Evolutionary conservation across 1,140 invertebrate species (phyloP).

Genomic region (Coelopa frigida): DNA sequence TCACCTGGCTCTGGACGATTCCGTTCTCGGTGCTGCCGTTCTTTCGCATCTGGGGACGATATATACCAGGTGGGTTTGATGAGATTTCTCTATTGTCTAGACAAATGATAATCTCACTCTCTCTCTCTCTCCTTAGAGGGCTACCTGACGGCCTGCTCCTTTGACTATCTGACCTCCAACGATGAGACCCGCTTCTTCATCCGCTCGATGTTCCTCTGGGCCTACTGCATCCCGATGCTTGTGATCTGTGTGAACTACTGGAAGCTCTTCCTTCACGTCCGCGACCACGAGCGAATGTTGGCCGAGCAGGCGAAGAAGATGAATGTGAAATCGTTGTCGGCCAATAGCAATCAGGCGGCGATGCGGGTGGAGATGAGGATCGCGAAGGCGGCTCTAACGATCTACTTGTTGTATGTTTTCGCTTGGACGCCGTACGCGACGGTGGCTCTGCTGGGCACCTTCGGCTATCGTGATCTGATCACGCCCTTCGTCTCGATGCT

Average conservation of each 20-base stretch:
- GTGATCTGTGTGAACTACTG: constrained; percentile 64
- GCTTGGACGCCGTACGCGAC: constrained; percentile 70
- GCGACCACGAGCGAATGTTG: constrained; percentile 69
- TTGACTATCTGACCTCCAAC: constrained; percentile 65
- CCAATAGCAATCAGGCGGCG: constrained; percentile 58
- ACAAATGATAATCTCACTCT: constrained; percentile 1
- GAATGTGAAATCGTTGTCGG: constrained; percentile 68
- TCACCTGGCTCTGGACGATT: constrained; percentile 64
- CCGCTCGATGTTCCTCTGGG: constrained; percentile 59
- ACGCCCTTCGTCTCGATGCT: constrained; percentile 66
- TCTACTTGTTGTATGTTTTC: constrained; percentile 65
- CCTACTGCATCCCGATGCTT: constrained; percentile 60
- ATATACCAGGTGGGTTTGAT: constrained; percentile 53
- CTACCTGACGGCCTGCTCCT: constrained; percentile 67
- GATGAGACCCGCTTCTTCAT: constrained; percentile 62
- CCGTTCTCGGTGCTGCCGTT: constrained; percentile 63
- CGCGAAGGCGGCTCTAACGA: constrained; percentile 68
- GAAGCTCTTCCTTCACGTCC: constrained; percentile 58
- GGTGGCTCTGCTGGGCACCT: constrained; percentile 63
- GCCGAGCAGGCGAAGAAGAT: constrained; percentile 72
- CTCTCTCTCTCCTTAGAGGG: constrained; percentile 49
- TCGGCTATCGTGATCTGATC: constrained; percentile 59
- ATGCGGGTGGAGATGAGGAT: constrained; percentile 63
- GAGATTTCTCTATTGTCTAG: not conserved
- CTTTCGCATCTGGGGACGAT: constrained; percentile 59